Percentiles rank a stretch among this genome's conserved stretches.
Conservation (phyloP, 1,140 invertebrate genomes). For the Zaprionus capensis region DNA sequence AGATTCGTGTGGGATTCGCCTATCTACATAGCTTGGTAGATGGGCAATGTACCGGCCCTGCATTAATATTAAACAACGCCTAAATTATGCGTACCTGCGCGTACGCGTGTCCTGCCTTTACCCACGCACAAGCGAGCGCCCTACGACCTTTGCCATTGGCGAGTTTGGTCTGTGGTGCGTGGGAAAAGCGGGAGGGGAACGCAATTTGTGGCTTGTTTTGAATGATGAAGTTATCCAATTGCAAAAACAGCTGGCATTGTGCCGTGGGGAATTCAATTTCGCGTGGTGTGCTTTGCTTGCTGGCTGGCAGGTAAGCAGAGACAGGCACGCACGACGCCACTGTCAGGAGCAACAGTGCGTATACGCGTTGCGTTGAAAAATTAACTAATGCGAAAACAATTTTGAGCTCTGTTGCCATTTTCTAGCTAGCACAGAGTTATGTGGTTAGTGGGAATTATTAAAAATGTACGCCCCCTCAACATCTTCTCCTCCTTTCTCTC, state of each 20-base stretch:
- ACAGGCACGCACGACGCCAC: constrained; percentile 1
- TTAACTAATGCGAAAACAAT: constrained; percentile 60
- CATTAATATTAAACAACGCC: constrained; percentile 9
- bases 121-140: not conserved
- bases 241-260: constrained; percentile 76
- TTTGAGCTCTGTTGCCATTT: constrained; percentile 18
- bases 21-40: not conserved
- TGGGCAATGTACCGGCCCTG: too few species aligned
- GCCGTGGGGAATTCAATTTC: constrained; percentile 58
- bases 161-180: not conserved
- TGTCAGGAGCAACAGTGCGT: constrained; percentile 48
- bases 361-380: constrained; percentile 55
- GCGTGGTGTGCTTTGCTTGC: not conserved
- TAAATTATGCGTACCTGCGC: constrained; percentile 17
- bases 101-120: not conserved
- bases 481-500: not conserved
- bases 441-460: constrained; percentile 22
- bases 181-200: constrained; percentile 45
- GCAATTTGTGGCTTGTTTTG: constrained; percentile 69
- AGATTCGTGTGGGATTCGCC: not conserved
- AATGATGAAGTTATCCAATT: constrained; percentile 79
- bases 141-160: constrained; percentile 26
- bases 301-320: constrained; percentile 10
- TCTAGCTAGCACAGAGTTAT: not conserved
- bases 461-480: constrained; percentile 7